Percentiles rank a stretch among this genome's conserved stretches.
These are phyloP conservation scores for Lacerta agilis DNA, from an alignment of 2,797 vertebrate species.

Conservation along the genomic window DNA sequence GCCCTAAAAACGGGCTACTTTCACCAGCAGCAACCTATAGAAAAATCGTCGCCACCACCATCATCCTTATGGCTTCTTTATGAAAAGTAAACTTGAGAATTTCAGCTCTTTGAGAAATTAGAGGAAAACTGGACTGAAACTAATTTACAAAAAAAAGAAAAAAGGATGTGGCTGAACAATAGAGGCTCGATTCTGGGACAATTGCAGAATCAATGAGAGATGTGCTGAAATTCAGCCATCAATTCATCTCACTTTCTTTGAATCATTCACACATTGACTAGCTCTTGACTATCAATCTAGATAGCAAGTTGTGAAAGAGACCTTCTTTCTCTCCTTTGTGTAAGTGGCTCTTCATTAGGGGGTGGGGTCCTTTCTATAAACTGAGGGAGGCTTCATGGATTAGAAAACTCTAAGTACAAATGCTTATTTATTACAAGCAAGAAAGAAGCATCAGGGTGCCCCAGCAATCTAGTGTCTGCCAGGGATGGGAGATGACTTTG, in stretches of 20 bases:
- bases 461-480: neutral
- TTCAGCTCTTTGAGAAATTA: slow-evolving; percentile 55
- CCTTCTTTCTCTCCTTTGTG: slow-evolving; percentile 18
- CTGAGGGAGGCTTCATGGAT: neutral
- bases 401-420: neutral
- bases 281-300: slow-evolving; percentile 19
- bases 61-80: neutral
- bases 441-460: too few species aligned
- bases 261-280: slow-evolving; percentile 19
- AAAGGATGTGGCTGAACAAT: slow-evolving; percentile 41
- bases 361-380: neutral
- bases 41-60: neutral
- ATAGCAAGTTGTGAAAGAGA: accelerated
- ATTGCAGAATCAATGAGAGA: slow-evolving; percentile 36
- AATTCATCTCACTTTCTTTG: slow-evolving; percentile 2
- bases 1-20: neutral
- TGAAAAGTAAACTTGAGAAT: slow-evolving; percentile 36
- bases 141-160: slow-evolving; percentile 5
- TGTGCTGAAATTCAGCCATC: slow-evolving; percentile 27
- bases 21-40: neutral
- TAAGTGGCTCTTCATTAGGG: neutral
- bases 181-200: slow-evolving; percentile 49
- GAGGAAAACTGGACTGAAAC: slow-evolving; percentile 11
- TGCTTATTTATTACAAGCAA: neutral
- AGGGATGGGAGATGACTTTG: neutral